These are phyloP conservation scores for Batillaria attramentaria DNA, from an alignment of 1,140 invertebrate genomes.

Conservation along the genomic window DNA sequence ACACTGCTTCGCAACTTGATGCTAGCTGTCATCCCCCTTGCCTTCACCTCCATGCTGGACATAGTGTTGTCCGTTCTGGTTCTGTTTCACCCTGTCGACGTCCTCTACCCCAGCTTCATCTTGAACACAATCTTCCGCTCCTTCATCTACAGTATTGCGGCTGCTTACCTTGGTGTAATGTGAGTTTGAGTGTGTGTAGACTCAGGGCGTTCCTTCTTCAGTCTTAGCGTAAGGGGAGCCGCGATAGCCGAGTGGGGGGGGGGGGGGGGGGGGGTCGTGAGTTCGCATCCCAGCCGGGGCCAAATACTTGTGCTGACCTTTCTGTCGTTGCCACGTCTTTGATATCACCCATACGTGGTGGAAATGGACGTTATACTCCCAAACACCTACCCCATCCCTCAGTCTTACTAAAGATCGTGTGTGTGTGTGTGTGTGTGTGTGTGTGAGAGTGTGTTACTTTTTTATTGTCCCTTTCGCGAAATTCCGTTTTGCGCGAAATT, in stretches of 20 bases:
- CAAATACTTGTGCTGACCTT: no score
- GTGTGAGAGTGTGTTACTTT: neutral
- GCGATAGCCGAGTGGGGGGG: neutral
- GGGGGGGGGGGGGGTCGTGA: no score
- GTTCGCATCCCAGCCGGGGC: no score
- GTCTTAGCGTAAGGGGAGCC: neutral
- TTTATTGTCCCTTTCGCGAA: neutral
- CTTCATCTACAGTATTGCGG: slow-evolving; percentile 51
- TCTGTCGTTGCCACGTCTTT: no score
- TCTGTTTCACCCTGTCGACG: slow-evolving; percentile 4
- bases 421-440: no score
- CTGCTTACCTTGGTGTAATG: slow-evolving; percentile 47
- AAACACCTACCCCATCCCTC: neutral
- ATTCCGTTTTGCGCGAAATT: neutral
- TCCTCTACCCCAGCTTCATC: slow-evolving; percentile 47
- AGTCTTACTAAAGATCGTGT: neutral
- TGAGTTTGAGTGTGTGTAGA: slow-evolving; percentile 46
- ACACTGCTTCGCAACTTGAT: slow-evolving; percentile 33
- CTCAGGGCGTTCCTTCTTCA: neutral
- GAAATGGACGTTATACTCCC: no score
- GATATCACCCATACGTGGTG: no score
- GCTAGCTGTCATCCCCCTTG: slow-evolving; percentile 49
- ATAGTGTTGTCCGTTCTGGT: slow-evolving; percentile 47
- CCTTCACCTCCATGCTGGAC: slow-evolving; percentile 38
- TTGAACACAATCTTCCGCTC: slow-evolving; percentile 49